Evolutionary conservation across 2,888 invertebrate genomes (phyloP).

Genomic region (Leuctra nigra): DNA sequence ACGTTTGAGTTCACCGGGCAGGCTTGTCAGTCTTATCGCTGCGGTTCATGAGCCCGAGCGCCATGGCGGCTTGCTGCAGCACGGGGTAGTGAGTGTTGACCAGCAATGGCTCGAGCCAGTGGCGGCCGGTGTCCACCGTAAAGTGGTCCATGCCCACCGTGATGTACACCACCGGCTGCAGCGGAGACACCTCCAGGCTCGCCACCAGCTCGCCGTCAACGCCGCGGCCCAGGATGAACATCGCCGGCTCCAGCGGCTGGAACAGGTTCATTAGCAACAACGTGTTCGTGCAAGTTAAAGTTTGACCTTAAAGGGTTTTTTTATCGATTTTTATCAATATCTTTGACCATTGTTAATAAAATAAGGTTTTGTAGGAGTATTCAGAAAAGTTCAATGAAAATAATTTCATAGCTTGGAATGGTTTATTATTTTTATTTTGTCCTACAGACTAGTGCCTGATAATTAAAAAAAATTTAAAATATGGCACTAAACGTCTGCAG

Average conservation of each 20-base stretch:
- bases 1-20: background rate
- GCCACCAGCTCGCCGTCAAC: background rate
- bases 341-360: too few relatives aligned
- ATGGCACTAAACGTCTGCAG: too few relatives aligned
- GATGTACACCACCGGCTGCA: background rate
- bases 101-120: conserved; percentile 21
- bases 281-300: too few relatives aligned
- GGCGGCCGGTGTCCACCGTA: background rate
- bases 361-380: too few relatives aligned
- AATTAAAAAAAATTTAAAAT: too few relatives aligned
- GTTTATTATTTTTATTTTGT: too few relatives aligned
- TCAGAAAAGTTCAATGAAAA: too few relatives aligned
- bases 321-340: too few relatives aligned
- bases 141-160: conserved; percentile 5
- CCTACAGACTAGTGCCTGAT: too few relatives aligned
- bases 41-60: background rate
- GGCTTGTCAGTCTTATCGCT: background rate
- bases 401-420: too few relatives aligned
- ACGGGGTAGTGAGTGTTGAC: conserved; percentile 20
- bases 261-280: too few relatives aligned
- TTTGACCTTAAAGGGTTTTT: too few relatives aligned
- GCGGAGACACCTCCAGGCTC: background rate
- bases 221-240: background rate
- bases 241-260: conserved; percentile 5
- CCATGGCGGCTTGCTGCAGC: conserved; percentile 7